These are phyloP conservation scores for Eupithecia subfuscata DNA, from an alignment of 2,888 invertebrate genomes.

Conservation along the genomic window DNA sequence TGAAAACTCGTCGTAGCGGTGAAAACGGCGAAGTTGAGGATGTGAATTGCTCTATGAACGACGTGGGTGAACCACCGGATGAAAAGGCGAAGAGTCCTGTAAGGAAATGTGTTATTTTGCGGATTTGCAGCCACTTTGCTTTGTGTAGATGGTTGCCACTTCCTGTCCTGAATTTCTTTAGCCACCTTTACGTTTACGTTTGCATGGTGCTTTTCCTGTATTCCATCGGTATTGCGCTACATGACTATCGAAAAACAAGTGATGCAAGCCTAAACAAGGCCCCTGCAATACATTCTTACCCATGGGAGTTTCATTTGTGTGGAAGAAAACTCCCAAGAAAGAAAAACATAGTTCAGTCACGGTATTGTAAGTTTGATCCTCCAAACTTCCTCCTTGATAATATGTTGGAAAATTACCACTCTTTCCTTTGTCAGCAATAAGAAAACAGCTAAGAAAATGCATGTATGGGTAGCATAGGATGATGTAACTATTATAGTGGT, in stretches of 20 bases:
- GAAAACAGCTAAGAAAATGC: background rate
- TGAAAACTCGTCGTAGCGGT: constrained; percentile 83
- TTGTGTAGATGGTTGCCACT: constrained; percentile 58
- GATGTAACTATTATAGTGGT: constrained; percentile 1
- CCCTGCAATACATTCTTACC: background rate
- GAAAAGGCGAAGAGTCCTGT: constrained; percentile 77
- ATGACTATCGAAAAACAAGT: background rate
- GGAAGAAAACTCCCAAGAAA: background rate
- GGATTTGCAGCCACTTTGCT: constrained; percentile 59
- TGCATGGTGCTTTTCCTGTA: constrained; percentile 68
- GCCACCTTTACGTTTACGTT: constrained; percentile 53
- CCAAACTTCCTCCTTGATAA: background rate
- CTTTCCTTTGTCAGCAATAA: background rate
- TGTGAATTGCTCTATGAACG: constrained; percentile 77
- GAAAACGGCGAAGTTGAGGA: constrained; percentile 82
- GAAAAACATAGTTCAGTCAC: background rate
- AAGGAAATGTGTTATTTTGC: constrained; percentile 57
- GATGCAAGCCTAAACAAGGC: background rate
- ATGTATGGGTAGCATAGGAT: constrained; percentile 12
- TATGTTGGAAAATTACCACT: background rate
- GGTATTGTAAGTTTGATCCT: background rate
- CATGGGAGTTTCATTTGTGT: too few relatives aligned
- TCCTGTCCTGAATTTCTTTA: constrained; percentile 68
- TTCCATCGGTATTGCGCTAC: constrained; percentile 7
- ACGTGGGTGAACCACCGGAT: constrained; percentile 78